phyloP scores from a whole-genome alignment of 2,797 vertebrate genomes.

The Benthosema pterotum region DNA sequence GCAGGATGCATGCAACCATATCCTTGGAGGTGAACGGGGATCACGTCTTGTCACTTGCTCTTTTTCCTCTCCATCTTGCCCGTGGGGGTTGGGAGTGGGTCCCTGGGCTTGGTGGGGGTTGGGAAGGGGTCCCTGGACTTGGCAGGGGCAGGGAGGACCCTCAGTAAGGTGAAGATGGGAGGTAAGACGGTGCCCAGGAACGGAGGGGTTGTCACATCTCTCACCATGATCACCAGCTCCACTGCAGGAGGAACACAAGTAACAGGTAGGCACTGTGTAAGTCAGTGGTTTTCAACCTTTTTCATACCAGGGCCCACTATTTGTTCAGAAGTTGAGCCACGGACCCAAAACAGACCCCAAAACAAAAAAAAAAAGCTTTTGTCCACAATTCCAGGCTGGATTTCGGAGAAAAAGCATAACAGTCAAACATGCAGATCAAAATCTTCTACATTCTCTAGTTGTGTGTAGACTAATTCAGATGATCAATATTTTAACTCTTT shows the following conservation, averaged over 20 bases:
- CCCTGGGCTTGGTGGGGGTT: neutral
- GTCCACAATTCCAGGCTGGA: no score
- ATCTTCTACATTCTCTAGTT: no score
- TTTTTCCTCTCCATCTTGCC: constrained; percentile 8
- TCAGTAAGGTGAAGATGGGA: constrained; percentile 61
- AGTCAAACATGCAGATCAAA: no score
- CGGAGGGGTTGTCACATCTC: constrained; percentile 57
- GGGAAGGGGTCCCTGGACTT: neutral
- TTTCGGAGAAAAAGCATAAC: no score
- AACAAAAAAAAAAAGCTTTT: no score
- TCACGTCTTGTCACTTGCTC: constrained; percentile 10
- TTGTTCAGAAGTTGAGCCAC: no score
- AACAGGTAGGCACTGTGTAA: neutral
- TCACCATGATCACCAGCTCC: constrained; percentile 64
- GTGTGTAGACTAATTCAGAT: no score
- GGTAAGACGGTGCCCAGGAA: constrained; percentile 64
- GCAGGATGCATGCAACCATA: neutral
- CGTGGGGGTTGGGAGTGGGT: neutral
- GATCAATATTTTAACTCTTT: no score
- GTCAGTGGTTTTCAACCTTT: no score
- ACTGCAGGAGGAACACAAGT: constrained; percentile 39
- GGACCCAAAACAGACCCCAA: no score
- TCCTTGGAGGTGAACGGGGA: neutral
- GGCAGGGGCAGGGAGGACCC: constrained; percentile 31
- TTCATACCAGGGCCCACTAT: no score